Conservation (phyloP, 2,113 vertebrate genomes). For the Sturnus vulgaris region DNA sequence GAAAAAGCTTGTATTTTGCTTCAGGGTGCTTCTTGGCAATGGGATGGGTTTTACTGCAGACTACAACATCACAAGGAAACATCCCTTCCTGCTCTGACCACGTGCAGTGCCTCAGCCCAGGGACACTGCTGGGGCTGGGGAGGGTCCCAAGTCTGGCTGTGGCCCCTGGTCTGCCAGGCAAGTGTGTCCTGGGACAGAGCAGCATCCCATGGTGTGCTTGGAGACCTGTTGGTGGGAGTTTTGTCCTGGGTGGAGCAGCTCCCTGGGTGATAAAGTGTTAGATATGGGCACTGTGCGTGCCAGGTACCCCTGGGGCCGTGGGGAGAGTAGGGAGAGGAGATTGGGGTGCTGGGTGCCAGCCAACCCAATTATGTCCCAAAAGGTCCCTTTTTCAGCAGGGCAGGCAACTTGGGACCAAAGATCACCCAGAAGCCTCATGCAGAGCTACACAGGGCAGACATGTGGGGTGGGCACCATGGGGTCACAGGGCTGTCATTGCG, state of each 20-base stretch:
- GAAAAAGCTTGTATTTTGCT: neutral
- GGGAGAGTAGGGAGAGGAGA: neutral
- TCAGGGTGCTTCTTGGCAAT: neutral
- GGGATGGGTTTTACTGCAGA: neutral
- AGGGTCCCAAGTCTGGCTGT: neutral
- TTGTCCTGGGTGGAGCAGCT: neutral
- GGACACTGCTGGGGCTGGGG: neutral
- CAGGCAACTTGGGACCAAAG: rapidly evolving
- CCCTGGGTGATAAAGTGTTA: neutral
- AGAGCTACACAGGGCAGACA: rapidly evolving
- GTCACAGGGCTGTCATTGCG: neutral
- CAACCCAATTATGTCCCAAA: neutral
- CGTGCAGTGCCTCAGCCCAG: rapidly evolving
- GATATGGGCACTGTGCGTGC: rapidly evolving
- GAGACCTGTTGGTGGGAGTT: neutral
- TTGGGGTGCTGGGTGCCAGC: neutral
- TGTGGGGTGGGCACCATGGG: neutral
- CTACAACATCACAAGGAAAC: neutral
- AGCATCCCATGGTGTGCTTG: neutral
- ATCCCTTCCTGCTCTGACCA: neutral
- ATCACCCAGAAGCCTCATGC: rapidly evolving
- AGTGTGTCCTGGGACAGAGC: neutral
- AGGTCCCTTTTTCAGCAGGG: neutral
- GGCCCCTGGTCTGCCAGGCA: neutral
- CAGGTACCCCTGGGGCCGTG: rapidly evolving